These are phyloP conservation scores for Drosophila funebris DNA, from an alignment of 1,140 invertebrate species.

Conservation along the genomic window DNA sequence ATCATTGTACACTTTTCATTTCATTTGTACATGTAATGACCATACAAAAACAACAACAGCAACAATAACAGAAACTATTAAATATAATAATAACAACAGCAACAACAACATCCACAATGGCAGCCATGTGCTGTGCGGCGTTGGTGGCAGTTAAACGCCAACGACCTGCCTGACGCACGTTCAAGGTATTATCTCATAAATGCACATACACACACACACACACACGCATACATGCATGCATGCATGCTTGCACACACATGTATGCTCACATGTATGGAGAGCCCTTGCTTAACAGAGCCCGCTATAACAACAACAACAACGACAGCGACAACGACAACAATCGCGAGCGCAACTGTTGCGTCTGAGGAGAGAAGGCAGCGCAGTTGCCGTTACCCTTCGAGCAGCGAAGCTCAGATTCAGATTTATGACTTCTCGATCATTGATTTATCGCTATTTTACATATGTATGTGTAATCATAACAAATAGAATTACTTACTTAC, in stretches of 20 bases:
- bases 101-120: slow-evolving; percentile 26
- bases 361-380: slow-evolving; percentile 31
- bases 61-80: slow-evolving; percentile 1
- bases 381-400: slow-evolving; percentile 31
- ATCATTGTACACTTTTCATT: slow-evolving; percentile 60
- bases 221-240: background rate
- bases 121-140: slow-evolving; percentile 30
- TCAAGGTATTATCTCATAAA: slow-evolving; percentile 83
- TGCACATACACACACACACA: slow-evolving; percentile 33
- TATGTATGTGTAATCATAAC: background rate
- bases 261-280: slow-evolving; percentile 19
- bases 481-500: too few species aligned
- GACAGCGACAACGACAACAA: slow-evolving; percentile 21
- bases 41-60: slow-evolving; percentile 1
- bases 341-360: slow-evolving; percentile 64
- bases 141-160: slow-evolving; percentile 63
- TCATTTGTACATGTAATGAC: slow-evolving; percentile 31
- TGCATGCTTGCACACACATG: background rate
- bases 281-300: slow-evolving; percentile 60
- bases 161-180: slow-evolving; percentile 79
- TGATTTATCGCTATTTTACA: slow-evolving; percentile 33
- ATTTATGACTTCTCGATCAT: slow-evolving; percentile 21
- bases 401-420: slow-evolving; percentile 13
- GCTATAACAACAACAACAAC: slow-evolving; percentile 36
- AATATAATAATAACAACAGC: slow-evolving; percentile 9